Percentiles rank a stretch among this genome's conserved stretches.
These are phyloP conservation scores for Drosophila kanekoi DNA, from an alignment of 2,888 invertebrate species.

Conservation along the genomic window DNA sequence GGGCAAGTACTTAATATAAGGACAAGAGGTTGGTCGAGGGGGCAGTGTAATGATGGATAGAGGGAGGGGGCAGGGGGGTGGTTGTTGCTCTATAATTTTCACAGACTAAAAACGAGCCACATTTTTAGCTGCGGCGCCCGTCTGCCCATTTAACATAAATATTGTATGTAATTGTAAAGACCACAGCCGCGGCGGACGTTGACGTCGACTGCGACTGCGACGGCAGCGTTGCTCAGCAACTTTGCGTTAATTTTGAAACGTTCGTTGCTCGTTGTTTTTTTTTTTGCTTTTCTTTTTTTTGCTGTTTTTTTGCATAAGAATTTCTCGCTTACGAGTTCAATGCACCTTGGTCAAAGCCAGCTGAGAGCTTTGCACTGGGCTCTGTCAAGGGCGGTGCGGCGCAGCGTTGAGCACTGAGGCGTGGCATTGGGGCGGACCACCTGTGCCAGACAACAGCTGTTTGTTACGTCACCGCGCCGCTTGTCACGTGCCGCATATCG, in stretches of 20 bases:
- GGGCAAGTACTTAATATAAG: slow-evolving; percentile 17
- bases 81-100: slow-evolving; percentile 42
- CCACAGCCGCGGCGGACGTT: slow-evolving; percentile 34
- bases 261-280: slow-evolving; percentile 43
- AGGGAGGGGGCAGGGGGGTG: not conserved
- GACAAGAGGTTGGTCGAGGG: slow-evolving; percentile 1
- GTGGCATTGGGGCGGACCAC: slow-evolving; percentile 15
- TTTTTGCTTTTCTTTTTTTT: slow-evolving; percentile 19
- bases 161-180: slow-evolving; percentile 73
- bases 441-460: slow-evolving; percentile 36
- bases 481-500: too few relatives aligned
- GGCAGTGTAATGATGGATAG: not conserved
- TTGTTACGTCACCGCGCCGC: slow-evolving; percentile 18
- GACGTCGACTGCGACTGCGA: slow-evolving; percentile 13
- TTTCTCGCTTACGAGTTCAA: slow-evolving; percentile 75
- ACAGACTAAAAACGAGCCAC: slow-evolving; percentile 22
- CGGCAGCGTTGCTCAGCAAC: slow-evolving; percentile 70
- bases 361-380: slow-evolving; percentile 31
- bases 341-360: slow-evolving; percentile 65
- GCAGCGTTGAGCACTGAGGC: not conserved
- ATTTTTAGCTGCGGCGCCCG: slow-evolving; percentile 58
- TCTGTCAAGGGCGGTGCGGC: slow-evolving; percentile 7
- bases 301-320: slow-evolving; percentile 79
- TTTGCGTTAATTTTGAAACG: slow-evolving; percentile 74
- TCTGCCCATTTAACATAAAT: slow-evolving; percentile 76